Base-by-base conservation (phyloP, 2,113 vertebrate species). In the Vimba vimba region DNA sequence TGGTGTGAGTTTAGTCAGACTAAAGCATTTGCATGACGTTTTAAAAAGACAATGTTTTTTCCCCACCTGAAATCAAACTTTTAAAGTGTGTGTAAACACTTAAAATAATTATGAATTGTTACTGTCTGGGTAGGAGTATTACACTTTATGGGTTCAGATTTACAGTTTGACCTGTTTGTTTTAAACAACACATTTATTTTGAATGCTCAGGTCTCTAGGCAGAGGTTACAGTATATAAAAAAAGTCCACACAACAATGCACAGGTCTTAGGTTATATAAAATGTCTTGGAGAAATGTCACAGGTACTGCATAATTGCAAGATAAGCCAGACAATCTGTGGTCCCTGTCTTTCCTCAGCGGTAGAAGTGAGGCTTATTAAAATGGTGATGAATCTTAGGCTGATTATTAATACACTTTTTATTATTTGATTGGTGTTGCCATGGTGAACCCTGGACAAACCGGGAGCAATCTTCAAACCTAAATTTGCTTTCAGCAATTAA, bases 391-490 rank as follows among this genome's bases (percentile, higher is more conserved):
- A 82, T 30, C 82, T 17, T 1, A 23, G 55, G 43, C 82, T 13
- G 78, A 87, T 82, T 89, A 77, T 71, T 79, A 84, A 77, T 69
- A 45, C 27, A 17, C 69, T 60, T 76, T 92, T 93, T 92, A 93
- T 91, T 91, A 95, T 94, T 94, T 92, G 93, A 91, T 91, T 86
- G 87, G 88, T 89, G 93, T 94, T 94, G 93, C 93, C 93, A 92
- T 90, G 93, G 93, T 92, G 93, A 93, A 90, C 88, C 73, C 85
- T 83, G 89, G 86, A 90, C 91, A 91, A 92, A 92, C 92, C 91
- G 91, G 89, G 92, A 93, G 88, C 87, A 90, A 91, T 87, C 90
- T 47, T 84, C 79, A 92, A 93, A 94, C 92, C 93, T 91, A 87
- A 87, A 89, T 81, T 91, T 91, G 90, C 91, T 93, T 93, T 92